A percentile compares a stretch with the other conserved stretches of the same genome.
Evolutionary conservation across 1,140 invertebrate genomes (phyloP).

Genomic region (Papilio helenus): DNA sequence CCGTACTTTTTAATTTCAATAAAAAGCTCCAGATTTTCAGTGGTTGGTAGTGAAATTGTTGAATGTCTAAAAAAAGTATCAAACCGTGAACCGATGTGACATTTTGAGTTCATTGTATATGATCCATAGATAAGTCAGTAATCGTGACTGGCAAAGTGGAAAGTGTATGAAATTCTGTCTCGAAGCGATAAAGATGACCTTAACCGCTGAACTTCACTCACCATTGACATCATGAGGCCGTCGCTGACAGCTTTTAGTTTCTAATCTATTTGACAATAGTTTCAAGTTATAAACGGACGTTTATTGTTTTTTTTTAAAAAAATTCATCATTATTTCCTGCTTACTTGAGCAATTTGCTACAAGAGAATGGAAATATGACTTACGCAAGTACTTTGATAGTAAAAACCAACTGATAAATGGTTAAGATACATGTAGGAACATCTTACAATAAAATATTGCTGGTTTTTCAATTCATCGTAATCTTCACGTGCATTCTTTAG

Average conservation of each 20-base stretch:
- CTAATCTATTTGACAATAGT: conserved; percentile 16
- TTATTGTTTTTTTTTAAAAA: background rate
- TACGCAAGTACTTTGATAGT: background rate
- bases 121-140: conserved; percentile 29
- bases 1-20: background rate
- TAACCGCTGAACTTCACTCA: conserved; percentile 42
- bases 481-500: background rate
- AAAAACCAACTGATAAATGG: background rate
- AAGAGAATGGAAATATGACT: background rate
- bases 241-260: conserved; percentile 31
- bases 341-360: background rate
- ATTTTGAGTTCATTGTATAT: conserved; percentile 22
- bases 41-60: background rate
- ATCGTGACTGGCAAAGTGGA: conserved; percentile 45
- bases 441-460: too few species aligned
- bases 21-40: background rate
- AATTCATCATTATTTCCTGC: background rate
- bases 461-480: background rate
- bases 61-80: background rate
- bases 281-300: background rate
- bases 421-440: too few species aligned
- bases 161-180: conserved; percentile 51
- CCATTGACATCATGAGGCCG: conserved; percentile 12
- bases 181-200: conserved; percentile 47
- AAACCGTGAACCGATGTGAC: background rate